A percentile compares a stretch with the other conserved stretches of the same genome.
Evolutionary conservation across 1,140 invertebrate species (phyloP).

Genomic region (Ruditapes philippinarum): DNA sequence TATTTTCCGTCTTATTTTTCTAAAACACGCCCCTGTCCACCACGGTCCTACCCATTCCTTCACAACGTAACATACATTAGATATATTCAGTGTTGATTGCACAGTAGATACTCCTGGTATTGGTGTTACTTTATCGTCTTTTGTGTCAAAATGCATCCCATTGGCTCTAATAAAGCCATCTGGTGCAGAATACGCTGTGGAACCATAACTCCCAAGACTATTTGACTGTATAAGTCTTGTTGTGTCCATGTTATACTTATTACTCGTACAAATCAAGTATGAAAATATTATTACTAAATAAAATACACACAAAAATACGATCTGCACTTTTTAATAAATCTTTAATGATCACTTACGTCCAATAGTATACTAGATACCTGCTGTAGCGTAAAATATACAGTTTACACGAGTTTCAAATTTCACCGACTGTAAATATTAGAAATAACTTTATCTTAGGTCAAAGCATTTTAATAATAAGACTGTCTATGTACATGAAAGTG

Average conservation of each 20-base stretch:
- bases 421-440: too few relatives aligned
- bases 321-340: too few relatives aligned
- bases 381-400: too few relatives aligned
- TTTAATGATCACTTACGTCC: too few relatives aligned
- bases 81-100: slow-evolving; percentile 46
- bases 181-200: background rate
- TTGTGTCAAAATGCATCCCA: background rate
- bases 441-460: too few relatives aligned
- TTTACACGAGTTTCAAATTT: too few relatives aligned
- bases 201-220: background rate
- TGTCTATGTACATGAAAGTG: too few relatives aligned
- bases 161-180: background rate
- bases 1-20: slow-evolving; percentile 26
- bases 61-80: slow-evolving; percentile 66
- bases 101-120: background rate
- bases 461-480: too few relatives aligned
- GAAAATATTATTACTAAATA: too few relatives aligned
- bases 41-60: slow-evolving; percentile 70
- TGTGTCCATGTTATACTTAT: background rate
- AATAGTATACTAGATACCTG: too few relatives aligned
- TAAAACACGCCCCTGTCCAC: slow-evolving; percentile 74
- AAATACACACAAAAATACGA: too few relatives aligned
- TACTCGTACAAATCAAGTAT: too few relatives aligned
- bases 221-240: background rate
- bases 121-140: background rate